phyloP scores from a whole-genome alignment of 2,113 vertebrate genomes.

The Thalassoma bifasciatum region DNA sequence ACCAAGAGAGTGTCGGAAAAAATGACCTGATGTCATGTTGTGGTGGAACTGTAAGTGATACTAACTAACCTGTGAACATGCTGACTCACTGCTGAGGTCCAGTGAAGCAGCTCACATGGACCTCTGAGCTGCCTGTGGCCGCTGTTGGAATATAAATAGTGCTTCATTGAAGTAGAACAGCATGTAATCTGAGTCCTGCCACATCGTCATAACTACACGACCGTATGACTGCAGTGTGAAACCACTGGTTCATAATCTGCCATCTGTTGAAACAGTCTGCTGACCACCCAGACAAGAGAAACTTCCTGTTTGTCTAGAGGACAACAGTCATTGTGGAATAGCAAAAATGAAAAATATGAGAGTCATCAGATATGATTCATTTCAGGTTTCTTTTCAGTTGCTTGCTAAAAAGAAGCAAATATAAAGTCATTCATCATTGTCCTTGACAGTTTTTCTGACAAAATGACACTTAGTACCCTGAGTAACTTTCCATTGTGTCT shows the following conservation, averaged over 20 bases:
- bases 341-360: no score
- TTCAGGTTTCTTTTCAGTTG: no score
- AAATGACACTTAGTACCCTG: no score
- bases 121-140: slow-evolving; percentile 52
- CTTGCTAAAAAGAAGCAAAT: no score
- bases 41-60: slow-evolving; percentile 6
- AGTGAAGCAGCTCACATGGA: slow-evolving; percentile 14
- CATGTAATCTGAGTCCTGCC: slow-evolving; percentile 60
- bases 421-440: no score
- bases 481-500: no score
- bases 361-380: no score
- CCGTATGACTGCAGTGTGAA: slow-evolving; percentile 17
- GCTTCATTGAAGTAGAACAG: slow-evolving; percentile 24
- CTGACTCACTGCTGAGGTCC: slow-evolving; percentile 54
- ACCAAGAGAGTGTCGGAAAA: neutral
- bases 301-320: neutral
- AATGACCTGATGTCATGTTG: slow-evolving; percentile 14
- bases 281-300: slow-evolving; percentile 1
- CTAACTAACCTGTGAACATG: neutral
- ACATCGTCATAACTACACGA: slow-evolving; percentile 33
- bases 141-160: slow-evolving; percentile 71
- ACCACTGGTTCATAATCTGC: slow-evolving; percentile 25
- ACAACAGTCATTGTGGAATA: neutral
- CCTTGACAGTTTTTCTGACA: no score
- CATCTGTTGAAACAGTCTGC: slow-evolving; percentile 23